Percentiles rank a stretch among this genome's conserved stretches.
Conservation (phyloP, 2,113 vertebrate genomes). For the Boleophthalmus pectinirostris region DNA sequence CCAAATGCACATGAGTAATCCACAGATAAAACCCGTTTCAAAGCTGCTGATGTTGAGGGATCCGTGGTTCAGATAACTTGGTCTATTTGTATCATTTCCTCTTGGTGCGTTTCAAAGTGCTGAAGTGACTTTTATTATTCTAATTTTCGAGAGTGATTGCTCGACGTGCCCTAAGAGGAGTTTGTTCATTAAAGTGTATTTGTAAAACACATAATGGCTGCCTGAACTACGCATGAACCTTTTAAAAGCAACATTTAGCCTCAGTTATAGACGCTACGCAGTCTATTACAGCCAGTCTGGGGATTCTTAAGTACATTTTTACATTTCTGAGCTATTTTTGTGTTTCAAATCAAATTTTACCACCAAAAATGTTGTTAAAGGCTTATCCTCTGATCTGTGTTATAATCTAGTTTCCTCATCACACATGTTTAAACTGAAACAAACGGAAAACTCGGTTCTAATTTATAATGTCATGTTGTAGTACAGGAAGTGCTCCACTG, state of each 20-base stretch:
- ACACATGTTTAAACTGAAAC: too few species aligned
- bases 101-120: conserved; percentile 28
- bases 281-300: neutral
- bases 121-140: conserved; percentile 26
- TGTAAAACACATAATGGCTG: conserved; percentile 15
- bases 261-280: neutral
- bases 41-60: conserved; percentile 63
- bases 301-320: neutral
- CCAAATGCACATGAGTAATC: conserved; percentile 52
- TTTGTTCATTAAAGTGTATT: conserved; percentile 14
- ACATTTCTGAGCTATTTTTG: neutral
- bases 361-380: neutral
- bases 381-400: too few species aligned
- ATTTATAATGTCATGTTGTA: too few species aligned
- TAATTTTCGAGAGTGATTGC: conserved; percentile 23
- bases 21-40: conserved; percentile 62
- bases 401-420: too few species aligned
- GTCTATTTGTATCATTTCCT: conserved; percentile 43
- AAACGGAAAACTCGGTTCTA: too few species aligned
- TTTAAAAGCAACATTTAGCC: neutral
- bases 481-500: too few species aligned
- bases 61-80: conserved; percentile 47
- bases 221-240: conserved; percentile 7
- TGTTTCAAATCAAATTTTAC: neutral
- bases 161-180: conserved; percentile 8